Evolutionary conservation across 2,113 vertebrate species (phyloP).

Genomic region (Hippolais icterina): DNA sequence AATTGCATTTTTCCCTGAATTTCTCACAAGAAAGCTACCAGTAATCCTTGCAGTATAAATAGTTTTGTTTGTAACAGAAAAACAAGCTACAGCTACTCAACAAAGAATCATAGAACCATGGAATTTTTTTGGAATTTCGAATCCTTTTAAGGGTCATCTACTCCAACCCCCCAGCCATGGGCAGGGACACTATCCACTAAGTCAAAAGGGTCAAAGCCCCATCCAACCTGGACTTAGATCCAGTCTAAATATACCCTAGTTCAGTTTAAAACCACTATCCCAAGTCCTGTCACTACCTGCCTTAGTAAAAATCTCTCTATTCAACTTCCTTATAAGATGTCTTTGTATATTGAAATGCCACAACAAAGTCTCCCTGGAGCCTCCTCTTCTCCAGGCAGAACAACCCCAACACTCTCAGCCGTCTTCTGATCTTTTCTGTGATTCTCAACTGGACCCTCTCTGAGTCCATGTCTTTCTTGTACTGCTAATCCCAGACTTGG

Average conservation of each 20-base stretch:
- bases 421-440: background rate
- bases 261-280: background rate
- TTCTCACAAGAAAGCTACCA: background rate
- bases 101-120: background rate
- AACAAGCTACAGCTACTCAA: background rate
- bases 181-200: background rate
- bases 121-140: background rate
- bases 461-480: background rate
- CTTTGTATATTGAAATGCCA: background rate
- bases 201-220: background rate
- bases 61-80: background rate
- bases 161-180: background rate
- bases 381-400: background rate
- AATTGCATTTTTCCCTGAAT: background rate
- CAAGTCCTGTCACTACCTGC: background rate
- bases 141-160: background rate
- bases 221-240: background rate
- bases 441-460: background rate
- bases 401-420: rapidly evolving
- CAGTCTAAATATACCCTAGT: background rate
- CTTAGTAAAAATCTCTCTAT: background rate
- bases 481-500: background rate
- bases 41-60: background rate
- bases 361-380: background rate
- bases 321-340: background rate